A percentile compares a stretch with the other conserved stretches of the same genome.
Evolutionary conservation across 1,140 invertebrate species (phyloP).

Genomic region (Megalonaias nervosa): DNA sequence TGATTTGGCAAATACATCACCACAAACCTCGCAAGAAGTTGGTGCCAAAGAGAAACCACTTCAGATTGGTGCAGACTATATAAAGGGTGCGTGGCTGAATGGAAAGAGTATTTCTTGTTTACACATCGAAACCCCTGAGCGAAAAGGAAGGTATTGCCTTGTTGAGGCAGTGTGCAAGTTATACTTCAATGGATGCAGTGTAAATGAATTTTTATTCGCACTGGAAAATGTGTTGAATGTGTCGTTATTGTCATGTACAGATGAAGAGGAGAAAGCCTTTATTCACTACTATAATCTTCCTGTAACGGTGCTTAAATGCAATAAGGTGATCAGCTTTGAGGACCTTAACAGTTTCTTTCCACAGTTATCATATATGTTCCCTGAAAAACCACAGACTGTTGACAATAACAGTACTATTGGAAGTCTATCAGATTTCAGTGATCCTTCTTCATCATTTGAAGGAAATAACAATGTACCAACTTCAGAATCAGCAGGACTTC

Average conservation of each 20-base stretch:
- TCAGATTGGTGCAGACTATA: conserved; percentile 37
- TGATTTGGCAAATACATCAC: background rate
- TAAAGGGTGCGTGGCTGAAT: conserved; percentile 57
- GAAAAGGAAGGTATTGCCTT: conserved; percentile 57
- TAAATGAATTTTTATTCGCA: conserved; percentile 64
- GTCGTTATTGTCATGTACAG: conserved; percentile 56
- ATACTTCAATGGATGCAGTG: conserved; percentile 63
- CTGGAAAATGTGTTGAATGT: conserved; percentile 61
- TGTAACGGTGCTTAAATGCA: conserved; percentile 61
- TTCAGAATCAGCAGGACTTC: too few species aligned
- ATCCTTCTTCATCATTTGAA: too few species aligned
- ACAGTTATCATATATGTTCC: conserved; percentile 64
- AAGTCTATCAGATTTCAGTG: background rate
- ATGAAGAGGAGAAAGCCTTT: conserved; percentile 63
- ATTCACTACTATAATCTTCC: conserved; percentile 67
- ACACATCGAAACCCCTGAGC: conserved; percentile 39
- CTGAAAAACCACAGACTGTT: conserved; percentile 23
- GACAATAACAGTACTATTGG: conserved; percentile 16
- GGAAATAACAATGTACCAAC: too few species aligned
- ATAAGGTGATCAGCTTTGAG: conserved; percentile 63
- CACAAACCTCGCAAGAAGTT: background rate
- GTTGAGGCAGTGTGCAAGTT: conserved; percentile 67
- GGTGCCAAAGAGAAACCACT: background rate
- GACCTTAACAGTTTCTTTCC: conserved; percentile 63
- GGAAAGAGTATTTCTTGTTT: conserved; percentile 67